These are phyloP conservation scores for Lypha dubia DNA, from an alignment of 2,888 invertebrate genomes.

Conservation along the genomic window DNA sequence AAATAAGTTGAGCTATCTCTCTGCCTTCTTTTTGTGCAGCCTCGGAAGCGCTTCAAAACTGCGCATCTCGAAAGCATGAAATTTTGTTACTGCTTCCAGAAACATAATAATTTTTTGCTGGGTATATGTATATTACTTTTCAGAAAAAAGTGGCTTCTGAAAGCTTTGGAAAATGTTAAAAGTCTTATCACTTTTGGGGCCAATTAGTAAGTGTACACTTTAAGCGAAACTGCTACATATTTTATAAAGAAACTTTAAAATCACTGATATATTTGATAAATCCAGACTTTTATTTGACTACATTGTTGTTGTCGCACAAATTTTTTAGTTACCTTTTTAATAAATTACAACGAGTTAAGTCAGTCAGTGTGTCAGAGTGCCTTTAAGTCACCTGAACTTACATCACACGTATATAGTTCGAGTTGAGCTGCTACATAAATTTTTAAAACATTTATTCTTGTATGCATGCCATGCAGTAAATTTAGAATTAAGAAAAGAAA, in stretches of 20 bases:
- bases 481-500: constrained; percentile 10
- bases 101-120: too few species aligned
- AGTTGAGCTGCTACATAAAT: constrained; percentile 11
- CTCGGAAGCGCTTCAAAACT: too few species aligned
- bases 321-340: neutral
- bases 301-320: neutral
- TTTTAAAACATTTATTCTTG: neutral
- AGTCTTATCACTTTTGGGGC: too few species aligned
- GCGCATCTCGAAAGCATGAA: too few species aligned
- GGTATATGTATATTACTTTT: too few species aligned
- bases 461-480: neutral
- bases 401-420: neutral
- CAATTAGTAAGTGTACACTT: too few species aligned
- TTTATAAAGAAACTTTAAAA: neutral
- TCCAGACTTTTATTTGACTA: neutral
- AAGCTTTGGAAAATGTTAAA: too few species aligned
- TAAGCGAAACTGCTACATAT: too few species aligned
- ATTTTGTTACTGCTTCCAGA: too few species aligned
- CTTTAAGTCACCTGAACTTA: constrained; percentile 45
- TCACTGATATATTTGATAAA: neutral
- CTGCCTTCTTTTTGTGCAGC: too few species aligned
- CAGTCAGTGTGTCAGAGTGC: constrained; percentile 64
- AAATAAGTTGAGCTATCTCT: too few species aligned
- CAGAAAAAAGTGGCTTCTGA: too few species aligned
- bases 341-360: constrained; percentile 30